Base-by-base conservation (phyloP, 2,113 vertebrate genomes). In the Hydropotes inermis region DNA sequence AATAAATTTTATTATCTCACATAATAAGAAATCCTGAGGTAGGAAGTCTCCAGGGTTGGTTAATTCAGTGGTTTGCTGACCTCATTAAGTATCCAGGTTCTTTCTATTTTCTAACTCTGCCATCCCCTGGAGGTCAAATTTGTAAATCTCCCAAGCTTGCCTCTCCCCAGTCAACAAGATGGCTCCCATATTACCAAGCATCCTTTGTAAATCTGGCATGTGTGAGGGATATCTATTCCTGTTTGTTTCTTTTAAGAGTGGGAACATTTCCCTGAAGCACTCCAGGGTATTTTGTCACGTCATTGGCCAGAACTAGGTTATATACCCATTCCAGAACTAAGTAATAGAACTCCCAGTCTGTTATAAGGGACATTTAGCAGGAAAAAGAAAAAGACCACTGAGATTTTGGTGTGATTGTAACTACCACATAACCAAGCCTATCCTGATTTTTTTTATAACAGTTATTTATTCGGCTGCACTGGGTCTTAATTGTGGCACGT, bases 21-120 rank as follows among this genome's bases (percentile, higher is more conserved):
- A 43, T 94, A 86, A 92, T 88, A 92, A 94, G 64, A 95, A 93
- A 87, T 61, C 50, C 30, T 90, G 64, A 93, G 33, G 89, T 52
- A 92, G 36, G 60, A 55, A 54, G 15, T 97, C 52, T 76, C 85
- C 70, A 96, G 86, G 61, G 55, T 89, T 93, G 39, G 70, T 74
- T 92, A 74, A 87, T 50, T 89, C 7, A 27, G 45, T 43, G 50
- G 14, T 60, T 89, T 89, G 78, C 50, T 54, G 43, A 79, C 79
- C 45, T 89, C 50, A 79, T 79, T 60, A 81, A 74, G 30, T 7
- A 89, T 13, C 19, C 36, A 43, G 13, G 30, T 64, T n/a, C 84
- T 60, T 89, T 33, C 60, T 76, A 15, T 82, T 76, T 55, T 95
- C 96, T 64, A 82, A 27, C 15, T 87, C 8, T 60, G 84, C 23